These are phyloP conservation scores for Heteropelma amictum DNA, from an alignment of 2,888 invertebrate genomes.

Conservation along the genomic window DNA sequence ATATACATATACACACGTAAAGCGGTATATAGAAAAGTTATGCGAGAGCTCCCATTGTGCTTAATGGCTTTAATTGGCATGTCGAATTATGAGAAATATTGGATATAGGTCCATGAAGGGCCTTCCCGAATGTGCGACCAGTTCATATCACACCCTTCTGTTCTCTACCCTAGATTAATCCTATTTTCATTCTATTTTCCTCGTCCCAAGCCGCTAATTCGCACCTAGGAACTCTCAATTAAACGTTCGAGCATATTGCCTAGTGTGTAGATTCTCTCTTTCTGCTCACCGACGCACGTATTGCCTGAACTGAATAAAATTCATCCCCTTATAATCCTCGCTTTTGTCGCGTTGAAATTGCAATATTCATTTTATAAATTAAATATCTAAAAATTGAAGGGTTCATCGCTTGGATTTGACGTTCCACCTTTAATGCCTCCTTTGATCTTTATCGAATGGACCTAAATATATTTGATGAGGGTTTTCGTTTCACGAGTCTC, in stretches of 20 bases:
- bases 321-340: no score
- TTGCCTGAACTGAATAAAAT: no score
- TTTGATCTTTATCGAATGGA: no score
- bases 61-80: conserved; percentile 67
- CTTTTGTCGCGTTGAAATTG: background rate
- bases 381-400: background rate
- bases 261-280: conserved; percentile 44
- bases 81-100: conserved; percentile 67
- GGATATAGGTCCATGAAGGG: conserved; percentile 25
- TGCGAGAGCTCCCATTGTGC: conserved; percentile 45
- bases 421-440: no score
- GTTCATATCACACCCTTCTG: conserved; percentile 33
- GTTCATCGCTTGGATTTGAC: no score
- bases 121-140: background rate
- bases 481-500: background rate
- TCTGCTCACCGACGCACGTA: background rate
- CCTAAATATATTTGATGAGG: background rate
- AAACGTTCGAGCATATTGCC: conserved; percentile 56
- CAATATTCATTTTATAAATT: background rate
- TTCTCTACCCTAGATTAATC: background rate
- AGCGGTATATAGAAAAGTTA: background rate
- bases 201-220: conserved; percentile 20
- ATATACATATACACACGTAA: background rate
- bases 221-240: conserved; percentile 63
- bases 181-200: background rate